phyloP scores from a whole-genome alignment of 2,888 invertebrate genomes.

The Andrena haemorrhoa region DNA sequence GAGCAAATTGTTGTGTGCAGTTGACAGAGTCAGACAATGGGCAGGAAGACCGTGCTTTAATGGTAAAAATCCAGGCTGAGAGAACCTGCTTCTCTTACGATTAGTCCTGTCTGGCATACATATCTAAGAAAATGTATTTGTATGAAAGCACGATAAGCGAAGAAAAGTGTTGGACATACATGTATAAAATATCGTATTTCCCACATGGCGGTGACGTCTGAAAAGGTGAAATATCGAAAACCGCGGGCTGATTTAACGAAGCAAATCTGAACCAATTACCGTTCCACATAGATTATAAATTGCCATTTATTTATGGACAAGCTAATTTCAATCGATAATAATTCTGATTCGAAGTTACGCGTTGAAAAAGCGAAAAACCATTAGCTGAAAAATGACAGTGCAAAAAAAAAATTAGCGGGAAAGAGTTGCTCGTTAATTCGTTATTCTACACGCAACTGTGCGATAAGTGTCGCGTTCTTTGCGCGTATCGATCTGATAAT shows the following conservation, averaged over 20 bases:
- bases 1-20: not conserved
- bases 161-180: not conserved
- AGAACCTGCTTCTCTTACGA: too few species aligned
- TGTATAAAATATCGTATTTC: not conserved
- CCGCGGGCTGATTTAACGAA: not conserved
- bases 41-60: not conserved
- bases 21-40: not conserved
- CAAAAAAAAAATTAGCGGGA: not conserved
- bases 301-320: conserved; percentile 34
- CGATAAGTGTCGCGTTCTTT: not conserved
- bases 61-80: not conserved
- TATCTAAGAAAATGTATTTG: too few species aligned
- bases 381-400: not conserved
- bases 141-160: too few species aligned
- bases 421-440: not conserved
- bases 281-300: not conserved
- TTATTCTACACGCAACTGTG: conserved; percentile 1
- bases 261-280: not conserved
- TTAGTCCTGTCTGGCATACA: too few species aligned
- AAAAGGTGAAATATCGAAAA: conserved; percentile 10
- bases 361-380: too few species aligned
- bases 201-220: not conserved
- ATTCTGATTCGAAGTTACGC: not conserved
- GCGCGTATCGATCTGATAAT: conserved; percentile 14
- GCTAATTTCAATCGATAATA: conserved; percentile 46